Evolutionary conservation across 2,113 vertebrate species (phyloP).

Genomic region (Urocynchramus pylzowi): DNA sequence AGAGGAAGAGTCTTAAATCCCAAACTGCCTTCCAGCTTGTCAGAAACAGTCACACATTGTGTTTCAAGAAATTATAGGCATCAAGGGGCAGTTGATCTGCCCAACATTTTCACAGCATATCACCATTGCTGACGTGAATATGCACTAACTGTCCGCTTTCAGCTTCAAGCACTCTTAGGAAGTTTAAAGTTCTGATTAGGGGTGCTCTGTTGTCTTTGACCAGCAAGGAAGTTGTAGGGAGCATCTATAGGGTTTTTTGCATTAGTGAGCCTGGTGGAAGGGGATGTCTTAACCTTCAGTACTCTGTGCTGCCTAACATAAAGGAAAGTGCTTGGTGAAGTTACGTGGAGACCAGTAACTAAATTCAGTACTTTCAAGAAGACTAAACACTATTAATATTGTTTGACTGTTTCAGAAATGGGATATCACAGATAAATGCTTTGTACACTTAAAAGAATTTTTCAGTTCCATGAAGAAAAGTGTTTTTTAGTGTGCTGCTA

Average conservation of each 20-base stretch:
- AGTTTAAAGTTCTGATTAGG: neutral
- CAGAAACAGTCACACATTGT: neutral
- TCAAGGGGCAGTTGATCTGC: neutral
- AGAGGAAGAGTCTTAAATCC: neutral
- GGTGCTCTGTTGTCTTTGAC: neutral
- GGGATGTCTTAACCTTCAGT: neutral
- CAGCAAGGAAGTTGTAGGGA: neutral
- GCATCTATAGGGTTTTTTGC: neutral
- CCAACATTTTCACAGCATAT: neutral
- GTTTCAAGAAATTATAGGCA: neutral
- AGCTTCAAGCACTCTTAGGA: neutral
- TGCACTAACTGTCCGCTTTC: neutral
- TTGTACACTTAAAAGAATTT: neutral
- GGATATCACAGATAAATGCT: neutral
- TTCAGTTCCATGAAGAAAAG: neutral
- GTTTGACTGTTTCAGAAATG: neutral
- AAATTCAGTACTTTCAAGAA: neutral
- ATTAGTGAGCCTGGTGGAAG: neutral
- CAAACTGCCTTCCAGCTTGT: neutral
- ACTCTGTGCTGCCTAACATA: neutral
- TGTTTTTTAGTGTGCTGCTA: rapidly evolving
- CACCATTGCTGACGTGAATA: neutral
- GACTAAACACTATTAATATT: neutral
- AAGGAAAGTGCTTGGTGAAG: neutral
- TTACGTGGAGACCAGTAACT: neutral